These are phyloP conservation scores for Lates calcarifer DNA, from an alignment of 2,113 vertebrate species.

Conservation along the genomic window DNA sequence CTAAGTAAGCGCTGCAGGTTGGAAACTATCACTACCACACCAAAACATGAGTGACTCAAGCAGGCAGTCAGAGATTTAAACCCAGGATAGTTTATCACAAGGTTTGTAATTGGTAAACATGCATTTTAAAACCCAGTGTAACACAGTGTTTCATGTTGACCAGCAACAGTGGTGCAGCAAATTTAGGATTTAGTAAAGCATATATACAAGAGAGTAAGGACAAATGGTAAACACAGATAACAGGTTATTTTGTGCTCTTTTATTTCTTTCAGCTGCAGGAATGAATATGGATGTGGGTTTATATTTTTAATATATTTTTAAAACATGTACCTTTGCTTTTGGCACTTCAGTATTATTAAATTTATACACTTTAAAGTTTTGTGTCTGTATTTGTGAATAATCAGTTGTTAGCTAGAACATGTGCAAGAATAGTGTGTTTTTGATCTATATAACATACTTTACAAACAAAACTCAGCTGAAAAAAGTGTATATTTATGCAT, in stretches of 20 bases:
- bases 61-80: conserved; percentile 4
- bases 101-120: conserved; percentile 26
- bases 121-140: conserved; percentile 10
- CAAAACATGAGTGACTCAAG: not conserved
- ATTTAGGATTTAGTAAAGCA: conserved; percentile 12
- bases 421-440: no score
- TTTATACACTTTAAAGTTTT: no score
- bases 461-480: no score
- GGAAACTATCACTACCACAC: not conserved
- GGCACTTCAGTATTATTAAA: no score
- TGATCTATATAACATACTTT: no score
- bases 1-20: not conserved
- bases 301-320: no score
- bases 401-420: no score
- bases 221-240: not conserved
- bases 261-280: not conserved
- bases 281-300: not conserved
- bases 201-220: not conserved
- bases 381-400: no score
- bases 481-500: no score
- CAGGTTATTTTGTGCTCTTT: not conserved
- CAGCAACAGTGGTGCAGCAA: not conserved
- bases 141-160: conserved; percentile 8
- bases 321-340: no score
- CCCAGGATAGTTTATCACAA: not conserved